These are phyloP conservation scores for Pissodes strobi DNA, from an alignment of 1,140 invertebrate species.

Conservation along the genomic window DNA sequence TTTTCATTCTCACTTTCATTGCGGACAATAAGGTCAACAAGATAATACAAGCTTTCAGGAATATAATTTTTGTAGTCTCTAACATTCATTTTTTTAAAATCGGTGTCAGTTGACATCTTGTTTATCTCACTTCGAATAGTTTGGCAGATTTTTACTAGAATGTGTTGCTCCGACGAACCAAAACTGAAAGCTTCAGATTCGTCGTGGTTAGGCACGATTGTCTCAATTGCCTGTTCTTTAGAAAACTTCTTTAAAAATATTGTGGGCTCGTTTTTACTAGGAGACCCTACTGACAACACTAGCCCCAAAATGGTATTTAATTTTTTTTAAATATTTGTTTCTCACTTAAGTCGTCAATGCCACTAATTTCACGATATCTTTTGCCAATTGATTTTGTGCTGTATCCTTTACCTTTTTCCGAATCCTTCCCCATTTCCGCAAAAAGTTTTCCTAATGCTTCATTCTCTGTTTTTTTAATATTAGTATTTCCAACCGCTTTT, in stretches of 20 bases:
- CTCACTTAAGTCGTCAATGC: no score
- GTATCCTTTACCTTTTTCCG: background rate
- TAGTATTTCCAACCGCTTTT: background rate
- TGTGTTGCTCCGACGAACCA: background rate
- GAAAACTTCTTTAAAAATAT: background rate
- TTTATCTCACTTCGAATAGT: background rate
- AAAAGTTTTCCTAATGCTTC: background rate
- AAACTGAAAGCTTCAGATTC: background rate
- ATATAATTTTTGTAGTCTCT: constrained; percentile 9
- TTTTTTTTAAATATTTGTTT: no score
- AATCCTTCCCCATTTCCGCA: background rate
- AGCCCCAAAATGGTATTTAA: no score
- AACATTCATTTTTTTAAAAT: constrained; percentile 3
- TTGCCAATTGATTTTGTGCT: no score
- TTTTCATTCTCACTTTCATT: background rate
- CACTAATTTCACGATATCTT: no score
- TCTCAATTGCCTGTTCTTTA: background rate
- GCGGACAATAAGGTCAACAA: background rate
- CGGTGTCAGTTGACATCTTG: background rate
- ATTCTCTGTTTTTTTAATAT: background rate
- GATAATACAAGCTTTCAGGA: background rate
- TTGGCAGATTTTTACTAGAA: background rate
- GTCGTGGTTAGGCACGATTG: background rate
- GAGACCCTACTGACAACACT: no score
- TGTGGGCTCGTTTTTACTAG: background rate